Evolutionary conservation across 2,797 vertebrate species (phyloP), one percentile per base, ranked within the genome.

Genomic region (Acropternis orthonyx): DNA sequence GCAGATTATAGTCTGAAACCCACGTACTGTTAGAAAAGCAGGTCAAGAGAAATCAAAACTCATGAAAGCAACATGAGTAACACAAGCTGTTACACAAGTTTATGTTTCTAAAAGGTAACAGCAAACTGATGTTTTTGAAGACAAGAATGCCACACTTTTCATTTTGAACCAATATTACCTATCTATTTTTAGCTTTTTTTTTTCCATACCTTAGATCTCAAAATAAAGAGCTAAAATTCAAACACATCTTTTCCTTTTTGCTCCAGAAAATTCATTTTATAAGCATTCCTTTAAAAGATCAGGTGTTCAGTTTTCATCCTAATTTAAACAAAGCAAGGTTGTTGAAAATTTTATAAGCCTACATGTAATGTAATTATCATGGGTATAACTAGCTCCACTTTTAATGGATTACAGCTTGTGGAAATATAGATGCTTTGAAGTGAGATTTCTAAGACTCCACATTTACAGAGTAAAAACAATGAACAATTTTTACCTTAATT

Each of bases 241-340:
- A 90, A 86, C 54, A 39, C 10, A 5, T 26, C 1, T 5, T 75
- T 86, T 61, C 52, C 14, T 74, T 88, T 87, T 56, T 86, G 66
- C 84, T 92, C 49, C 80, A 93, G 77, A 78, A 94, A 84, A 93
- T 75, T 72, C 46, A 65, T 46, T 84, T 92, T 34, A 61, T 80
- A 61, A 88, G 72, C 46, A 26, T 48, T 68, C n/a, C 48, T 66
- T 93, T 69, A 67, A 22, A 80, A 77, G 30, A 61, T 68, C 44
- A 52, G 34, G 34, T 80, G 24, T 49, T 80, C 43, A 5, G 18
- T 85, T 84, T 81, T 84, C 73, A 94, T 66, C 43, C 37, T 37
- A 74, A 86, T 77, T 89, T 65, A 61, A 84, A 66, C 41, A 89
- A 80, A 88, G 54, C 10, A 81, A 84, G 46, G 59, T 6, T 85